Conservation (phyloP, 2,888 invertebrate genomes). For the Idaea biselata region DNA sequence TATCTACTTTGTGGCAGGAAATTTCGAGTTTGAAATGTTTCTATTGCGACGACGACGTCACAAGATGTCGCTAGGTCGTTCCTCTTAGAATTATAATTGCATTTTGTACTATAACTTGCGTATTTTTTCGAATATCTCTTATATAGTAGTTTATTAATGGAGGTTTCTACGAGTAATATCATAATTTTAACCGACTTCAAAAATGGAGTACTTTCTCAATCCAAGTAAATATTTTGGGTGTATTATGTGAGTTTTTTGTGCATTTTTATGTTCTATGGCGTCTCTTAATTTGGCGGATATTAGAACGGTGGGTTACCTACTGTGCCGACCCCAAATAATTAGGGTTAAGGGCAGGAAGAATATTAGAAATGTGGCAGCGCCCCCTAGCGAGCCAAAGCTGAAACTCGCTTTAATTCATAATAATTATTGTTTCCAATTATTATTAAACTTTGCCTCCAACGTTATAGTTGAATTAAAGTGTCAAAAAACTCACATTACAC, state of each 20-base stretch:
- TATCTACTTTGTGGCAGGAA: too few relatives aligned
- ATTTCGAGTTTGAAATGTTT: too few relatives aligned
- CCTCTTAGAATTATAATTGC: slow-evolving; percentile 17
- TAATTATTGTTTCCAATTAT: too few relatives aligned
- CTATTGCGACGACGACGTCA: background rate
- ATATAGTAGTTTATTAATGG: background rate
- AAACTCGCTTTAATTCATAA: too few relatives aligned
- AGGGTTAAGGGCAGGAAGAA: too few relatives aligned
- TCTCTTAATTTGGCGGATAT: background rate
- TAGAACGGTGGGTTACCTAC: too few relatives aligned
- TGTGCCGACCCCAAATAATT: too few relatives aligned
- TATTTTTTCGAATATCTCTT: slow-evolving; percentile 2
- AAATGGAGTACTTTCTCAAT: background rate
- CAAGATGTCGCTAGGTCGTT: background rate
- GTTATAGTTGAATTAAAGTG: too few relatives aligned
- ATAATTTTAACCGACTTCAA: slow-evolving; percentile 2
- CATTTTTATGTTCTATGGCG: background rate
- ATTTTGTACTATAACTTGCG: slow-evolving; percentile 20
- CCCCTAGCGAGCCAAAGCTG: too few relatives aligned
- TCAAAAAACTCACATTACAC: background rate
- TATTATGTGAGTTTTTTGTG: background rate
- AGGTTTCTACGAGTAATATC: slow-evolving; percentile 10
- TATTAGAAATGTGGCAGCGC: too few relatives aligned
- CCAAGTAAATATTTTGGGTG: too few relatives aligned
- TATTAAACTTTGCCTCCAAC: too few relatives aligned